A percentile compares a stretch with the other conserved stretches of the same genome.
These are phyloP conservation scores for Varroa destructor DNA, from an alignment of 1,140 invertebrate genomes.

Conservation along the genomic window DNA sequence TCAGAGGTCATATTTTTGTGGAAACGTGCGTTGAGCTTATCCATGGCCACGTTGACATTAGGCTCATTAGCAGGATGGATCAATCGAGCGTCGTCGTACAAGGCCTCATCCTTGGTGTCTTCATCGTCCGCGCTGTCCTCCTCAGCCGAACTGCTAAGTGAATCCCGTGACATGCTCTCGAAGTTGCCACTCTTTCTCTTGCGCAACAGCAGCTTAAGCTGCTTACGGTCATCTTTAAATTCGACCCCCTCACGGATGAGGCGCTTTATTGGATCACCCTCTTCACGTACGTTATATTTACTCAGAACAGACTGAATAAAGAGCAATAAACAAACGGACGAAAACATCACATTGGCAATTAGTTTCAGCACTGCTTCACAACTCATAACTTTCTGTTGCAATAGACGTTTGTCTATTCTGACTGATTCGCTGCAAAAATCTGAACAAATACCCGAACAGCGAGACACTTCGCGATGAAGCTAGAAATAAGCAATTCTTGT, in stretches of 20 bases:
- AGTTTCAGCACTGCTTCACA: too few species aligned
- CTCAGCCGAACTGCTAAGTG: conserved; percentile 4
- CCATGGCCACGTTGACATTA: conserved; percentile 5
- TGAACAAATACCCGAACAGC: too few species aligned
- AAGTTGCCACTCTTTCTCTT: conserved; percentile 22
- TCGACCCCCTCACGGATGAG: conserved; percentile 21
- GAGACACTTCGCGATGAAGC: too few species aligned
- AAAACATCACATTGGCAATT: too few species aligned
- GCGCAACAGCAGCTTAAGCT: conserved; percentile 16
- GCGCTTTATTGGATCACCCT: conserved; percentile 16
- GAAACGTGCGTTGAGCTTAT: conserved; percentile 16
- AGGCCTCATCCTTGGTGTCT: conserved; percentile 8
- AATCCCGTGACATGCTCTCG: conserved; percentile 25
- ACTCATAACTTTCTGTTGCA: too few species aligned
- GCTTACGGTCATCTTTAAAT: conserved; percentile 6
- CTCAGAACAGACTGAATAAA: conserved; percentile 6
- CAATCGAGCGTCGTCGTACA: conserved; percentile 23
- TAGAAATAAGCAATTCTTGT: too few species aligned
- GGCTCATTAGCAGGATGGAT: conserved; percentile 11
- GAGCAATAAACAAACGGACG: too few species aligned
- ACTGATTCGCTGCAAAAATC: too few species aligned
- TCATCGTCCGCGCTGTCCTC: conserved; percentile 10
- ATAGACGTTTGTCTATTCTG: too few species aligned
- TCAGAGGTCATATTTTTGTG: background rate
- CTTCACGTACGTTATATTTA: conserved; percentile 21